These are phyloP conservation scores for Neoseiulus cucumeris DNA, from an alignment of 1,140 invertebrate genomes.

Conservation along the genomic window DNA sequence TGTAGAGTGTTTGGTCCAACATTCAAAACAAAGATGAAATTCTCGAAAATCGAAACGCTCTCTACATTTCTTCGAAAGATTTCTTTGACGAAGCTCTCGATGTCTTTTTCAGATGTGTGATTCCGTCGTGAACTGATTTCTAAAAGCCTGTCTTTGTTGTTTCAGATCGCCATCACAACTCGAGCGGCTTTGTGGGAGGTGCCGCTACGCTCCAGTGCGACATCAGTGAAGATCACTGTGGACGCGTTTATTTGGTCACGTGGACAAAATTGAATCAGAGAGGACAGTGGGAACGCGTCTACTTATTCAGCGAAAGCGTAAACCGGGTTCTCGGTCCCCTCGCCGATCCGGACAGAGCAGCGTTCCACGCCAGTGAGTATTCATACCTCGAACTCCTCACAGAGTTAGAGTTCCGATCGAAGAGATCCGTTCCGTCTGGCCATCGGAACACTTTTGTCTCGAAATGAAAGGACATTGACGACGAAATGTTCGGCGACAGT, in stretches of 20 bases:
- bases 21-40: no score
- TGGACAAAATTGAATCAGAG: slow-evolving; percentile 19
- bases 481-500: no score
- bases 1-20: no score
- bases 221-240: slow-evolving; percentile 18
- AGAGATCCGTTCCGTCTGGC: no score
- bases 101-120: no score
- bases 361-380: slow-evolving; percentile 14
- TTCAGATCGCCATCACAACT: slow-evolving; percentile 19
- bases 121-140: no score
- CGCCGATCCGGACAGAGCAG: not conserved
- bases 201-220: slow-evolving; percentile 20
- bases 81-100: no score
- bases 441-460: no score
- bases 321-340: slow-evolving; percentile 19
- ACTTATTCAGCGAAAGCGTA: slow-evolving; percentile 19
- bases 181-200: slow-evolving; percentile 19
- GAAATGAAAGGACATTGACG: no score
- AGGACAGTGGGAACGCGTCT: slow-evolving; percentile 21
- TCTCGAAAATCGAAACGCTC: no score
- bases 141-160: not conserved
- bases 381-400: not conserved
- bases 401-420: no score
- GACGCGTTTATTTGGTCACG: slow-evolving; percentile 23
- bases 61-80: no score